These are phyloP conservation scores for Progne subis DNA, from an alignment of 2,113 vertebrate genomes.

Conservation along the genomic window DNA sequence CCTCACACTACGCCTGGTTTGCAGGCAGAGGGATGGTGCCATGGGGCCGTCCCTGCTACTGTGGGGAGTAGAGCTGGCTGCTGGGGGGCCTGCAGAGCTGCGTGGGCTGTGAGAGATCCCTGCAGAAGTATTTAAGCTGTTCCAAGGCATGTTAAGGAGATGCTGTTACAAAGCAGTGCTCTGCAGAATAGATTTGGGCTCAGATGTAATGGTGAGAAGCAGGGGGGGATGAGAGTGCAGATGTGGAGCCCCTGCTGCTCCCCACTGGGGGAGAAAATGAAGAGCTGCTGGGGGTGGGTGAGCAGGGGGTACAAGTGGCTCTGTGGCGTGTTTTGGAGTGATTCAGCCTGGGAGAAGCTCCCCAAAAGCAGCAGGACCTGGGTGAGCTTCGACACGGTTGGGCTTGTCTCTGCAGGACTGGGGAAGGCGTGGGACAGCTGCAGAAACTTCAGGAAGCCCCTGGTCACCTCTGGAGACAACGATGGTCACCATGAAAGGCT, in stretches of 20 bases:
- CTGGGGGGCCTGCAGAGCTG: fast-evolving
- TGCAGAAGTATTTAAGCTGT: constrained; percentile 42
- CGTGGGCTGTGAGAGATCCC: neutral
- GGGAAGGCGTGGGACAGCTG: neutral
- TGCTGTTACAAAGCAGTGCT: neutral
- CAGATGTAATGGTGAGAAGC: neutral
- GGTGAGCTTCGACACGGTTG: fast-evolving
- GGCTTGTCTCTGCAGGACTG: neutral
- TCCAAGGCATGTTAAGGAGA: neutral
- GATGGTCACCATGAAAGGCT: neutral
- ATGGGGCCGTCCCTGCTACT: neutral
- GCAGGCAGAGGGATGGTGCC: neutral
- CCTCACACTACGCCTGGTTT: neutral
- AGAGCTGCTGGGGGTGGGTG: neutral
- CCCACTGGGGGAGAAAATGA: neutral
- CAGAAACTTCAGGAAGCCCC: neutral
- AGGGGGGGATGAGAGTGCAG: neutral
- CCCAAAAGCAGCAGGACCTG: neutral
- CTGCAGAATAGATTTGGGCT: constrained; percentile 65
- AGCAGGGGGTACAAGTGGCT: neutral
- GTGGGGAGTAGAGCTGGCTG: neutral
- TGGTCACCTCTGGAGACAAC: neutral
- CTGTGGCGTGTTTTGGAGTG: neutral
- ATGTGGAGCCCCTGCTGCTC: neutral
- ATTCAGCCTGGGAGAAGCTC: neutral